phyloP scores from a whole-genome alignment of 2,797 vertebrate species.

The Anolis apletophallus region DNA sequence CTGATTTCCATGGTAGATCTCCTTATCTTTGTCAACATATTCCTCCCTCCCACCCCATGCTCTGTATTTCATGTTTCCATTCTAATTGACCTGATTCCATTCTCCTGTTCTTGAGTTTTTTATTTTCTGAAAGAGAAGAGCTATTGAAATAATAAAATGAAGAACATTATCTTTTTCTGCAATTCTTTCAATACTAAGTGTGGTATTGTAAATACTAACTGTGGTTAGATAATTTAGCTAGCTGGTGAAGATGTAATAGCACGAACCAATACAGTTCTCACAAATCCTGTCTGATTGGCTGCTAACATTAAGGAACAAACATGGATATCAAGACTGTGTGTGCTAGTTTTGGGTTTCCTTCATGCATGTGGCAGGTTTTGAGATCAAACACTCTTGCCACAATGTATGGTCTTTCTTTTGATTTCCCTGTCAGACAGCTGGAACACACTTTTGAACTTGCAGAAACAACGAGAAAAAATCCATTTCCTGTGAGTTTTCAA shows the following conservation, averaged over 20 bases:
- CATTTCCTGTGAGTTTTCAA: conserved; percentile 19
- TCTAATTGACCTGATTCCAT: not conserved
- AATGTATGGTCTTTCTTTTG: conserved; percentile 11
- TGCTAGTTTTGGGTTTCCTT: conserved; percentile 4
- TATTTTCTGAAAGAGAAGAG: not conserved
- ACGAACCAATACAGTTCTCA: not conserved
- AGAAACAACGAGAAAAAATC: conserved; percentile 20
- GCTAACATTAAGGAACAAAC: not conserved
- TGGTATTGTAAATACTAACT: not conserved
- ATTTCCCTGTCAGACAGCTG: conserved; percentile 24
- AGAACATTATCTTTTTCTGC: not conserved
- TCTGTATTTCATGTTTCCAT: not conserved
- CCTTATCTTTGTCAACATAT: not conserved
- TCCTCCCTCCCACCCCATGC: not conserved
- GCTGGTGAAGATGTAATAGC: not conserved
- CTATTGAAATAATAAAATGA: not conserved
- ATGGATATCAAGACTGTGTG: not conserved
- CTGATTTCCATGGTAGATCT: not conserved
- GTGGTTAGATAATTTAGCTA: not conserved
- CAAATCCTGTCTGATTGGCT: not conserved
- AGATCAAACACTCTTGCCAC: conserved; percentile 32
- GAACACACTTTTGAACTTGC: conserved; percentile 23
- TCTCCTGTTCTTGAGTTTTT: not conserved
- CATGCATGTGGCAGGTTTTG: not conserved
- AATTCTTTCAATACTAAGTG: conserved; percentile 3